Conservation (phyloP, 1,140 invertebrate species). For the Drosophila aff. region DNA sequence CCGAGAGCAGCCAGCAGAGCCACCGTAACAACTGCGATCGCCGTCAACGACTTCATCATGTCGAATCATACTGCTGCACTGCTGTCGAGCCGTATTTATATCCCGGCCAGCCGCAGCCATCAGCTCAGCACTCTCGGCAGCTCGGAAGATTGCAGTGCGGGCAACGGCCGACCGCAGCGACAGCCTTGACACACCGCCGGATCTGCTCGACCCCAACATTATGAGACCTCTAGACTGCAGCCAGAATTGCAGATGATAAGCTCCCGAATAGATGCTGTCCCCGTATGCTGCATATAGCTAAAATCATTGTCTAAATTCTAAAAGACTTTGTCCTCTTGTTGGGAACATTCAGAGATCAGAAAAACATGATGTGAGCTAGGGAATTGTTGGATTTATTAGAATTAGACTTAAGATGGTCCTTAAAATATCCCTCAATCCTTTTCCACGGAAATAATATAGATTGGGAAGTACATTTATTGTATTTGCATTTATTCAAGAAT, state of each 20-base stretch:
- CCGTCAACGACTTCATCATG: conserved; percentile 83
- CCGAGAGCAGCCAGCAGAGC: conserved; percentile 69
- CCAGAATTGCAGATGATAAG: conserved; percentile 43
- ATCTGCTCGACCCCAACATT: conserved; percentile 54
- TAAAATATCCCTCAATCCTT: not conserved
- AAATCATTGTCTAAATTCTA: conserved; percentile 19
- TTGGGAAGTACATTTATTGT: too few species aligned
- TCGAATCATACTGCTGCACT: conserved; percentile 63
- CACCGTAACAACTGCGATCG: conserved; percentile 67
- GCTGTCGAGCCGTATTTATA: conserved; percentile 62
- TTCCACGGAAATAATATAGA: too few species aligned
- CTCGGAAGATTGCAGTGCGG: conserved; percentile 26
- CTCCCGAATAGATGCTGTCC: not conserved
- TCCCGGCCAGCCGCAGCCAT: not conserved
- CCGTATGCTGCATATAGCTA: conserved; percentile 14
- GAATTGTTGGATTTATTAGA: not conserved
- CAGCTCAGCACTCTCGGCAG: not conserved
- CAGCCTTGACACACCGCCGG: conserved; percentile 69
- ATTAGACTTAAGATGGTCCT: not conserved
- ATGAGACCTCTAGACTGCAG: conserved; percentile 13
- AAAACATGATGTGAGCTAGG: not conserved
- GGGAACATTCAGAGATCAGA: not conserved
- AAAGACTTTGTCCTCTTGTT: conserved; percentile 2
- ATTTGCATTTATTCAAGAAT: too few species aligned
- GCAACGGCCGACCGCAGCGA: conserved; percentile 36